A percentile compares a stretch with the other conserved stretches of the same genome.
Conservation (phyloP, 1,140 invertebrate genomes). For the Listronotus bonariensis region DNA sequence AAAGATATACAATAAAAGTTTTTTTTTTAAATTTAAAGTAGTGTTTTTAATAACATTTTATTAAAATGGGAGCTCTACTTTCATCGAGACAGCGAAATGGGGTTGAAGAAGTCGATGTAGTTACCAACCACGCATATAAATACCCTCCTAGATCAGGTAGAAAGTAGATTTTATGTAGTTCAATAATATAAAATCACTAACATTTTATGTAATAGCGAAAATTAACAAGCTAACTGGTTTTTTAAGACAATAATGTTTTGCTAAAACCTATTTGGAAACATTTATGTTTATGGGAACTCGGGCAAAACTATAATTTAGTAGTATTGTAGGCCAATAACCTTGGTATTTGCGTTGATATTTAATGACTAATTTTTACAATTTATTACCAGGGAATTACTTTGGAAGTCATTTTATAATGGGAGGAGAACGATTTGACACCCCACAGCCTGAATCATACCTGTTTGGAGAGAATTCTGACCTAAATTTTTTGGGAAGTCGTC, state of each 20-base stretch:
- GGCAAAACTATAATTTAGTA: too few species aligned
- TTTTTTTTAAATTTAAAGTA: background rate
- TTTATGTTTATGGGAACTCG: too few species aligned
- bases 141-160: constrained; percentile 91
- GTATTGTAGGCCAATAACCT: background rate
- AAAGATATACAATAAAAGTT: constrained; percentile 3
- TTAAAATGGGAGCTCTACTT: constrained; percentile 73
- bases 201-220: background rate
- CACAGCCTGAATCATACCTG: constrained; percentile 94
- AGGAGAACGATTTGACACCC: constrained; percentile 95
- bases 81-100: constrained; percentile 85
- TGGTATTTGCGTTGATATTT: too few species aligned
- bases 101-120: constrained; percentile 85
- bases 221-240: too few species aligned
- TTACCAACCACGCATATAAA: constrained; percentile 89
- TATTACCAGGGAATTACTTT: constrained; percentile 85
- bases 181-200: background rate
- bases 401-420: constrained; percentile 98
- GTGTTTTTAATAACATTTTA: background rate
- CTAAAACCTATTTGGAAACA: too few species aligned
- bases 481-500: constrained; percentile 92
- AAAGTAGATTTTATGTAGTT: constrained; percentile 17
- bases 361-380: too few species aligned
- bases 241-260: too few species aligned
- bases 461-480: constrained; percentile 98